Base-by-base conservation (phyloP, 2,888 invertebrate species). In the Monochamus alternatus region DNA sequence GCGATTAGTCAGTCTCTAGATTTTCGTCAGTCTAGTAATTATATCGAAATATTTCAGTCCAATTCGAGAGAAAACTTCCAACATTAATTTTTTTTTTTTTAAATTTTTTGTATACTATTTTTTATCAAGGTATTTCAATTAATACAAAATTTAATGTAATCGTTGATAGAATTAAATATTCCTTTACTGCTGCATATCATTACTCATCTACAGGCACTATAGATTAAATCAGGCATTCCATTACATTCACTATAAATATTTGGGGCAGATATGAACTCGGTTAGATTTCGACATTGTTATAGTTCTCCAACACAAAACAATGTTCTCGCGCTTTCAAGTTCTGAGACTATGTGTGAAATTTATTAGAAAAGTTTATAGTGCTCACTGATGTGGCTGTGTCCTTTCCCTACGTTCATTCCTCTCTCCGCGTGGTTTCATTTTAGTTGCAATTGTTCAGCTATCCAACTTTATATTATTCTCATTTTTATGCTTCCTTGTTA, bases 311-410 rank as follows among this genome's bases (percentile, higher is more conserved):
- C 22, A 22, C 52, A 66, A n/a, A 66, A 66, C 55, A 52, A 51
- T 30, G 66, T 55, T 38, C 55, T 55, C 38, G 14, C 43, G 43
- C 68, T 44, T 68, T 51, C 52, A 52, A 66, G 66, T 66, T 44
- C 9, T 58, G 59, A 68, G 58, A 30, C 59, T 59, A 43, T 68
- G 68, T 59, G 58, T 68, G 68, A 59, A 67, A 68, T 68, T 68
- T 59, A 43, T 59, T 59, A 55, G 44, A 59, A 44, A 67, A 68
- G 68, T 68, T 68, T 68, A 38, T 59, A 38, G 22, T 44, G 59
- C 43, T 44, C 44, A 32, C 12, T 43, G 59, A 59, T 44, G 55
- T 32, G 38, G 43, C 7, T 55, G 44, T n/a, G 43, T 44, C 22
- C 12, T 7, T 38, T 5, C 52, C 52, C 38, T 32, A 55, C n/a